phyloP scores from a whole-genome alignment of 2,888 invertebrate species.

The Lapara coniferarum region DNA sequence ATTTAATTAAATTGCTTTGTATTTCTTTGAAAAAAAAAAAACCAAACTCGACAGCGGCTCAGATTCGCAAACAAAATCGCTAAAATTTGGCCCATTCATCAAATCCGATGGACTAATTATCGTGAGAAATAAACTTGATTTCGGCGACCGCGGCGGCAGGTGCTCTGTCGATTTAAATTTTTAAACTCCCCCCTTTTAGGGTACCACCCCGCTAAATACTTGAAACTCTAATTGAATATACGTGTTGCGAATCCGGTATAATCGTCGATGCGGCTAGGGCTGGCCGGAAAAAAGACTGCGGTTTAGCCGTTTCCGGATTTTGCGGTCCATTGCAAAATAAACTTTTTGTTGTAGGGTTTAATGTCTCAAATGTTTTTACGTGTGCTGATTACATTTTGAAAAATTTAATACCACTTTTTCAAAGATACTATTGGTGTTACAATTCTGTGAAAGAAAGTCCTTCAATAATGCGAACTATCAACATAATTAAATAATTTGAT shows the following conservation, averaged over 20 bases:
- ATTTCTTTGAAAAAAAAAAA: not conserved
- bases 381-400: not conserved
- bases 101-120: conserved; percentile 20
- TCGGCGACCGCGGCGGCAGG: conserved; percentile 32
- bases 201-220: conserved; percentile 33
- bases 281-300: not conserved
- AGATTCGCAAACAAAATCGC: conserved; percentile 23
- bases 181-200: conserved; percentile 35
- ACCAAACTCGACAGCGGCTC: not conserved
- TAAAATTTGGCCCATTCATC: conserved; percentile 19
- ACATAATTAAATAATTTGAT: too few species aligned
- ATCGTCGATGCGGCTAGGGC: conserved; percentile 32
- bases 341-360: not conserved
- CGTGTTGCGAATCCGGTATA: conserved; percentile 42
- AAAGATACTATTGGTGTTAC: too few species aligned
- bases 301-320: conserved; percentile 9
- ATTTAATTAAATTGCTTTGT: too few species aligned
- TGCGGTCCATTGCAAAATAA: not conserved
- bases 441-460: too few species aligned
- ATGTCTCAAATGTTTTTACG: too few species aligned
- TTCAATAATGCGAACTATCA: too few species aligned
- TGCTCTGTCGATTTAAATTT: conserved; percentile 40
- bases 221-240: conserved; percentile 44
- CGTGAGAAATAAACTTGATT: conserved; percentile 10
- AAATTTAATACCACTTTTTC: too few species aligned